Conservation (phyloP, 1,140 invertebrate genomes). For the Sycophila sp. region DNA sequence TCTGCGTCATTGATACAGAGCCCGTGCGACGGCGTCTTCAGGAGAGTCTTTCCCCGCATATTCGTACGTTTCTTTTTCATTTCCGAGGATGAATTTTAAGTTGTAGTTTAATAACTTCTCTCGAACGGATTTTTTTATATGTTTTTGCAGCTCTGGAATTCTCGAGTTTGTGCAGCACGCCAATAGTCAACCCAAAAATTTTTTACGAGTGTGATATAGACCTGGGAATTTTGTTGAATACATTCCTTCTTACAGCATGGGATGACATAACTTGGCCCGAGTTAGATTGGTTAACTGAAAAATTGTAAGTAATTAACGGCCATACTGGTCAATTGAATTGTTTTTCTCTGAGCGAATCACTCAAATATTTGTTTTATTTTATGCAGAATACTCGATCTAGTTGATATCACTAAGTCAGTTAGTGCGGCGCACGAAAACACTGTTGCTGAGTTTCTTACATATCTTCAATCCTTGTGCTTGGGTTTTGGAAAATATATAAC, state of each 20-base stretch:
- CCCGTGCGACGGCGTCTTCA: constrained; percentile 57
- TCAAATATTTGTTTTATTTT: constrained; percentile 16
- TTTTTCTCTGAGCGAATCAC: background rate
- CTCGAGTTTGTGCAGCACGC: constrained; percentile 59
- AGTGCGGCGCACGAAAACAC: constrained; percentile 54
- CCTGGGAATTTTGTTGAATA: constrained; percentile 65
- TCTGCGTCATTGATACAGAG: constrained; percentile 63
- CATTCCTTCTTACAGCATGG: constrained; percentile 66
- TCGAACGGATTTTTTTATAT: no score
- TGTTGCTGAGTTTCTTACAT: constrained; percentile 53
- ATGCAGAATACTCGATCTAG: constrained; percentile 55
- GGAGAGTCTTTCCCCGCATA: constrained; percentile 56
- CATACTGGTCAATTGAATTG: background rate
- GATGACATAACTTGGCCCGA: constrained; percentile 66
- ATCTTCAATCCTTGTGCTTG: constrained; percentile 55
- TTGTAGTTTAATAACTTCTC: no score
- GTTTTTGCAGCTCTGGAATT: constrained; percentile 64
- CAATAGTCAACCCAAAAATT: constrained; percentile 67
- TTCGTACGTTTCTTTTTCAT: constrained; percentile 62
- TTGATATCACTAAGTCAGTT: constrained; percentile 56
- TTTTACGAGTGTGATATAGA: constrained; percentile 66
- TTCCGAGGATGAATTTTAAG: no score
- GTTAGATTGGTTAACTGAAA: constrained; percentile 68
- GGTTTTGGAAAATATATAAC: constrained; percentile 57
- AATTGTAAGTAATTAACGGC: constrained; percentile 64